Conservation (phyloP, 1,140 invertebrate species). For the Pachyrhynchus sulphureomaculatus region DNA sequence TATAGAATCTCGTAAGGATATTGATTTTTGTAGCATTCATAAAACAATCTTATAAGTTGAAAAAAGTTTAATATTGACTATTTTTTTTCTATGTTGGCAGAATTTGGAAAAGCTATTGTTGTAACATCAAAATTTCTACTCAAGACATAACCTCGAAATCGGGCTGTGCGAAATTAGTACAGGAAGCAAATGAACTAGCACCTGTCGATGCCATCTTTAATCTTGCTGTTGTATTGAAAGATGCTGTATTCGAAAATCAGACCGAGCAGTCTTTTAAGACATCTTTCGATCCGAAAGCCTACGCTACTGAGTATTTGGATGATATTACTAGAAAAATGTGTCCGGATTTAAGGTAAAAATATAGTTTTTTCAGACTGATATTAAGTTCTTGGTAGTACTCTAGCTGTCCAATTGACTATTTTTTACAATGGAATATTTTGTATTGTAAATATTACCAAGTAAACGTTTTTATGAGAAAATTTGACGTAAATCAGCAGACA, state of each 20-base stretch:
- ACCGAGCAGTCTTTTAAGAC: conserved; percentile 54
- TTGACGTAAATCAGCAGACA: too few relatives aligned
- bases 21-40: too few relatives aligned
- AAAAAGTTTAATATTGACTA: too few relatives aligned
- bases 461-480: too few relatives aligned
- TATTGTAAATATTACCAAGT: too few relatives aligned
- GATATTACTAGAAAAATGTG: conserved; percentile 55
- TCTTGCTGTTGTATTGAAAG: conserved; percentile 66
- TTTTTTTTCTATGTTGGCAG: too few relatives aligned
- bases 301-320: conserved; percentile 54
- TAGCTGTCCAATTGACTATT: too few relatives aligned
- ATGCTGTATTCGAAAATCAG: conserved; percentile 57
- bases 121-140: conserved; percentile 54
- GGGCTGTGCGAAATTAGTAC: conserved; percentile 59
- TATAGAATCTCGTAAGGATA: conserved; percentile 48
- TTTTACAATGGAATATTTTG: too few relatives aligned
- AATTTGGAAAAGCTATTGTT: conserved; percentile 60
- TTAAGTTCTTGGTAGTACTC: too few relatives aligned
- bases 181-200: conserved; percentile 58
- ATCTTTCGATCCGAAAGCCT: conserved; percentile 57
- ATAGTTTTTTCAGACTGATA: not conserved
- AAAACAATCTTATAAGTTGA: too few relatives aligned
- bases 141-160: conserved; percentile 53
- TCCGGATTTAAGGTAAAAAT: conserved; percentile 48
- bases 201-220: conserved; percentile 79